A percentile compares a stretch with the other conserved stretches of the same genome.
Conservation (phyloP, 2,113 vertebrate species). For the Orthonyx spaldingii region DNA sequence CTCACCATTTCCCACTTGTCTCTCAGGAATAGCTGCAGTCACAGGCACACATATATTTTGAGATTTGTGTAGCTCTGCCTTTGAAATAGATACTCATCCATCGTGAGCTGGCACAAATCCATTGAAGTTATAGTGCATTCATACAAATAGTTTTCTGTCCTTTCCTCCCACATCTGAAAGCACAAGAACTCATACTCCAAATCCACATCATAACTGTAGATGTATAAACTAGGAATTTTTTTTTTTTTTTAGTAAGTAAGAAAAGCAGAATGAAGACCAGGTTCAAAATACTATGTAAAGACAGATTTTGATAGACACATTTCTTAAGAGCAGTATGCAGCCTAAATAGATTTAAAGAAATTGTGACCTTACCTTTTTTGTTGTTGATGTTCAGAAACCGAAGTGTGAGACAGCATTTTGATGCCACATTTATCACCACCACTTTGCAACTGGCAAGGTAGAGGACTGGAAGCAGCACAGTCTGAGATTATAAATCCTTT, state of each 20-base stretch:
- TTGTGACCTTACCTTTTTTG: slow-evolving; percentile 43
- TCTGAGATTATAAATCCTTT: background rate
- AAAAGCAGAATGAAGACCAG: background rate
- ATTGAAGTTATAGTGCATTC: background rate
- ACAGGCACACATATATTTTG: background rate
- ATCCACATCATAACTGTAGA: background rate
- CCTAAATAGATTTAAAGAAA: background rate
- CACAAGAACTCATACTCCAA: background rate
- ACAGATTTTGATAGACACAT: background rate
- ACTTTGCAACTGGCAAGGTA: background rate
- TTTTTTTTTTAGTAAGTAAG: background rate
- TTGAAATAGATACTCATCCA: background rate
- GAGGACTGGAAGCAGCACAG: background rate
- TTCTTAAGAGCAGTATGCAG: background rate
- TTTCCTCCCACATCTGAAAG: background rate
- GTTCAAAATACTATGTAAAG: background rate
- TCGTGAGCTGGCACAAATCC: background rate
- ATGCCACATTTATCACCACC: background rate
- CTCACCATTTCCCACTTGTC: background rate
- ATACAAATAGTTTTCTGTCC: background rate
- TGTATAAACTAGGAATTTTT: background rate
- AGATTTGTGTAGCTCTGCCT: background rate
- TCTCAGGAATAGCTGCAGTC: background rate
- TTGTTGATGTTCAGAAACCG: background rate
- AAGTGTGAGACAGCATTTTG: background rate